Evolutionary conservation across 2,113 vertebrate species (phyloP).

Genomic region (Catagonus wagneri): DNA sequence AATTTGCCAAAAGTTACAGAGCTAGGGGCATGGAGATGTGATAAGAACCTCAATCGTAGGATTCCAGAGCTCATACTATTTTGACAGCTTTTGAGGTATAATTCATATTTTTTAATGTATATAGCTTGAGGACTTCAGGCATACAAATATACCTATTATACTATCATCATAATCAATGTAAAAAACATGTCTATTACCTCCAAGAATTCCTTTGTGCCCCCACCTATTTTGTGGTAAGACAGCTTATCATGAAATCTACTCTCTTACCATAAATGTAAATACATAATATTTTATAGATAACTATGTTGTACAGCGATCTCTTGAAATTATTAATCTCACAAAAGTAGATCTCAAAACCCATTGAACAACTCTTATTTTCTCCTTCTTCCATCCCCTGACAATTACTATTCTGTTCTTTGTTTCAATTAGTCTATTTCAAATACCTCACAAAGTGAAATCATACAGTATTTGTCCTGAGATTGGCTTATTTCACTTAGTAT

Average conservation of each 20-base stretch:
- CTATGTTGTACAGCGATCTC: not conserved
- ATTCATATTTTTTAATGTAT: not conserved
- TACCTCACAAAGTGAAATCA: not conserved
- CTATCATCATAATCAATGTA: not conserved
- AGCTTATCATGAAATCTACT: not conserved
- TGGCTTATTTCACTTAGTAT: not conserved
- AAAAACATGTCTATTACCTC: not conserved
- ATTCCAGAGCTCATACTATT: not conserved
- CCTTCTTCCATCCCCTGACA: not conserved
- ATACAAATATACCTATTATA: not conserved
- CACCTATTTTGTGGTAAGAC: not conserved
- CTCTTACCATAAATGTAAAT: not conserved
- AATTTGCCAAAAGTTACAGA: not conserved
- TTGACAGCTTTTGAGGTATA: not conserved
- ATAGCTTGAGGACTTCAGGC: not conserved
- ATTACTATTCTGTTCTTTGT: not conserved
- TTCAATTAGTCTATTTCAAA: not conserved
- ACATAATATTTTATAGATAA: not conserved
- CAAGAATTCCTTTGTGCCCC: not conserved
- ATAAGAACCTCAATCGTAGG: not conserved
- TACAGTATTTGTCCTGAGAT: not conserved
- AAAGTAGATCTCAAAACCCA: not conserved
- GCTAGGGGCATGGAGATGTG: fast-evolving
- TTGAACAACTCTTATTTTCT: not conserved
- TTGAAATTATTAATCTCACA: not conserved